phyloP scores from a whole-genome alignment of 2,888 invertebrate genomes.

The Plebejus argus region DNA sequence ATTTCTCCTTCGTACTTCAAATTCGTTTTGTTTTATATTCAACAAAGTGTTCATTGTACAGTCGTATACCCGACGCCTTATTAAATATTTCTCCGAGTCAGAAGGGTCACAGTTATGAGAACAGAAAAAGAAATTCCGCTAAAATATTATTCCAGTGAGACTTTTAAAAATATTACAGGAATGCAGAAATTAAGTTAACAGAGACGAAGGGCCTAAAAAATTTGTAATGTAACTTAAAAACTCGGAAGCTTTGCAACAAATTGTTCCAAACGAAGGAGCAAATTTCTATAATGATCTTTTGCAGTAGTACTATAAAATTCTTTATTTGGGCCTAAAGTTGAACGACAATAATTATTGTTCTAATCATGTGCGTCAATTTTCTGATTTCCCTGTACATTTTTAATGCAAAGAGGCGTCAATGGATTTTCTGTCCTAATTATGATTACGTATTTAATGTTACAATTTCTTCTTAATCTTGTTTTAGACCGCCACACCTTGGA shows the following conservation, averaged over 20 bases:
- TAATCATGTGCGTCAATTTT: neutral
- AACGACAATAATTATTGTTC: no score
- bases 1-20: neutral
- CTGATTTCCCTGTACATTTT: neutral
- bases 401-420: no score
- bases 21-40: conserved; percentile 10
- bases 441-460: no score
- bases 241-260: neutral
- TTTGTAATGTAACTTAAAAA: neutral
- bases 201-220: neutral
- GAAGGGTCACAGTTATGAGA: conserved; percentile 19
- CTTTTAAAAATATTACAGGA: conserved; percentile 24
- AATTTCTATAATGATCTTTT: neutral
- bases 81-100: conserved; percentile 16
- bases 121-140: conserved; percentile 12
- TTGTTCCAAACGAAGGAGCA: neutral
- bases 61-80: conserved; percentile 10
- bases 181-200: conserved; percentile 12
- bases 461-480: no score
- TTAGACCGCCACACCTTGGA: no score
- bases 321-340: neutral
- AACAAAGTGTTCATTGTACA: conserved; percentile 1
- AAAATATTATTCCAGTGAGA: conserved; percentile 38
- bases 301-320: neutral
- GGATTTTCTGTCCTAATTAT: no score